Evolutionary conservation across 1,140 invertebrate species (phyloP).

Genomic region (Nylanderia fulva): DNA sequence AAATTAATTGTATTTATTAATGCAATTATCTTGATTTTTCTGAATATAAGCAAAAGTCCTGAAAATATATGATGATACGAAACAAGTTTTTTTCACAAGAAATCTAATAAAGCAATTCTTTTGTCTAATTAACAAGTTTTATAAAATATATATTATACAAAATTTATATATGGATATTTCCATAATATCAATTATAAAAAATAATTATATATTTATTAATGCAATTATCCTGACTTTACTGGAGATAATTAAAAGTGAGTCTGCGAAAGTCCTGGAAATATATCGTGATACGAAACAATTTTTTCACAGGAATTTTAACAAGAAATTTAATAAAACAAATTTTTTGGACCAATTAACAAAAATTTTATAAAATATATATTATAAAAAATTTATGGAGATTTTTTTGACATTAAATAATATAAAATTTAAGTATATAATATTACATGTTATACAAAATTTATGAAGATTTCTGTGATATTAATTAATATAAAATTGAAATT

Average conservation of each 20-base stretch:
- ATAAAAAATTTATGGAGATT: neutral
- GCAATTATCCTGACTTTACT: constrained; percentile 51
- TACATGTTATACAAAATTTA: no score
- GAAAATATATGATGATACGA: neutral
- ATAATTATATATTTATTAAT: no score
- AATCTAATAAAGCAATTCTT: neutral
- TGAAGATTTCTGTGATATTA: neutral
- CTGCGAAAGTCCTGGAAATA: neutral
- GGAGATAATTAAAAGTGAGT: neutral
- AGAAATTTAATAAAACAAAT: neutral
- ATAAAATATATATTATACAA: neutral
- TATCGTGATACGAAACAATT: neutral
- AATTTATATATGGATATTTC: no score
- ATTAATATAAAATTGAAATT: no score
- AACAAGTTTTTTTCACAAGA: neutral
- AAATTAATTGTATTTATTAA: neutral
- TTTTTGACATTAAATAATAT: no score
- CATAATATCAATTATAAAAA: neutral
- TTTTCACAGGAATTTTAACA: neutral
- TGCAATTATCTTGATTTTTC: constrained; percentile 53
- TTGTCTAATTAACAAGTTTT: neutral
- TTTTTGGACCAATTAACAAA: neutral
- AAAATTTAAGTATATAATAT: no score
- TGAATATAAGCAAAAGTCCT: neutral
- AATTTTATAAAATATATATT: neutral